Evolutionary conservation across 2,888 invertebrate genomes (phyloP).

Genomic region (Cordilura impudica): DNA sequence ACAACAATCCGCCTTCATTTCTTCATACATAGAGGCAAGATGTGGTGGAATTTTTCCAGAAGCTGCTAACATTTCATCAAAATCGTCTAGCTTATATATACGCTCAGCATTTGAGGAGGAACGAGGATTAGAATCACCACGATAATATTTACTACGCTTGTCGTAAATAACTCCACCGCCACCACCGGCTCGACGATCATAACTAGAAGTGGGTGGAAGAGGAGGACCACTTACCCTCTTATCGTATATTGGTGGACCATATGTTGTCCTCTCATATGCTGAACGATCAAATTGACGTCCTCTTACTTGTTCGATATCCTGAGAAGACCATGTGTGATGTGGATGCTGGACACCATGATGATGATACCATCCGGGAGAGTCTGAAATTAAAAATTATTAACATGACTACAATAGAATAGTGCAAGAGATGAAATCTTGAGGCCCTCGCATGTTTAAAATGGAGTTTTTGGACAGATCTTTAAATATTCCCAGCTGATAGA

Average conservation of each 20-base stretch:
- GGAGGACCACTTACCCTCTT: slow-evolving; percentile 73
- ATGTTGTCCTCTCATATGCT: slow-evolving; percentile 77
- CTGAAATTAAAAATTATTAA: slow-evolving; percentile 62
- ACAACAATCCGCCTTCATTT: slow-evolving; percentile 63
- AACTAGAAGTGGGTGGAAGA: slow-evolving; percentile 67
- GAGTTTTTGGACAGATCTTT: too few relatives aligned
- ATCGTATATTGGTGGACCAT: slow-evolving; percentile 77
- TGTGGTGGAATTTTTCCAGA: slow-evolving; percentile 60
- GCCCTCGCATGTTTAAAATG: too few relatives aligned
- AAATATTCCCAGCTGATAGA: too few relatives aligned
- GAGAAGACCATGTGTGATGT: slow-evolving; percentile 77
- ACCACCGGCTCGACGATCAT: slow-evolving; percentile 70
- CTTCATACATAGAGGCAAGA: slow-evolving; percentile 54
- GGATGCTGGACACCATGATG: slow-evolving; percentile 64
- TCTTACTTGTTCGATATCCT: slow-evolving; percentile 75
- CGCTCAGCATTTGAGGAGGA: slow-evolving; percentile 68
- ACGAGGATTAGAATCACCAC: slow-evolving; percentile 69
- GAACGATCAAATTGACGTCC: slow-evolving; percentile 76
- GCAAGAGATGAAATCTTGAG: neutral
- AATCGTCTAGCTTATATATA: slow-evolving; percentile 73
- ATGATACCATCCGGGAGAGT: slow-evolving; percentile 77
- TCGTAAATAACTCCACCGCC: slow-evolving; percentile 69
- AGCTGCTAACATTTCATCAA: slow-evolving; percentile 66
- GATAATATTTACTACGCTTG: slow-evolving; percentile 74
- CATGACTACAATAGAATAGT: neutral